Percentiles rank a stretch among this genome's conserved stretches.
phyloP scores from a whole-genome alignment of 2,113 vertebrate genomes.

The Chascanopsetta lugubris region DNA sequence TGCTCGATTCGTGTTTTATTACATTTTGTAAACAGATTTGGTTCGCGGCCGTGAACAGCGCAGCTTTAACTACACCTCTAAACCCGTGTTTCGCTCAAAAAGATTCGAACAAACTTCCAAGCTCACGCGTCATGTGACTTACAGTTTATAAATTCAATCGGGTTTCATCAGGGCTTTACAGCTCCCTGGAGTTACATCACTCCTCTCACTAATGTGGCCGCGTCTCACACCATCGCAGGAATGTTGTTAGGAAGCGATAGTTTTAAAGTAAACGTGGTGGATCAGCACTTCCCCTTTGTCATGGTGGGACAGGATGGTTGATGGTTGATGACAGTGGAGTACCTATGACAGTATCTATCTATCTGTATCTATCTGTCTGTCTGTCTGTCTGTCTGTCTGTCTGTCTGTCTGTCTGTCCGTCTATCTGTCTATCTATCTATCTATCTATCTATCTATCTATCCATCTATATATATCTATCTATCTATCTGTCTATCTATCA shows the following conservation, averaged over 20 bases:
- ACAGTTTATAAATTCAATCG: neutral
- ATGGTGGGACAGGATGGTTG: neutral
- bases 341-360: too few species aligned
- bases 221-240: slow-evolving; percentile 30
- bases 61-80: too few species aligned
- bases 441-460: too few species aligned
- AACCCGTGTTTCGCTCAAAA: too few species aligned
- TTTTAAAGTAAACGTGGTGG: neutral
- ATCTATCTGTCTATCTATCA: too few species aligned
- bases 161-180: slow-evolving; percentile 33
- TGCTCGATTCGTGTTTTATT: neutral
- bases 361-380: too few species aligned
- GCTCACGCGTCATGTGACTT: neutral
- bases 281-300: neutral
- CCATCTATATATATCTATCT: too few species aligned
- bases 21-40: neutral
- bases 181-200: slow-evolving; percentile 13
- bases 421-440: too few species aligned
- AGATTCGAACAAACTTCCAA: neutral
- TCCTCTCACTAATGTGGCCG: slow-evolving; percentile 29
- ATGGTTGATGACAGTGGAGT: too few species aligned
- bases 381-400: too few species aligned
- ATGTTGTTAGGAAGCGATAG: neutral
- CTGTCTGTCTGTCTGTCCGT: too few species aligned
- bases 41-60: too few species aligned